A percentile compares a stretch with the other conserved stretches of the same genome.
Conservation (phyloP, 1,140 invertebrate genomes). For the Megalopta genalis region DNA sequence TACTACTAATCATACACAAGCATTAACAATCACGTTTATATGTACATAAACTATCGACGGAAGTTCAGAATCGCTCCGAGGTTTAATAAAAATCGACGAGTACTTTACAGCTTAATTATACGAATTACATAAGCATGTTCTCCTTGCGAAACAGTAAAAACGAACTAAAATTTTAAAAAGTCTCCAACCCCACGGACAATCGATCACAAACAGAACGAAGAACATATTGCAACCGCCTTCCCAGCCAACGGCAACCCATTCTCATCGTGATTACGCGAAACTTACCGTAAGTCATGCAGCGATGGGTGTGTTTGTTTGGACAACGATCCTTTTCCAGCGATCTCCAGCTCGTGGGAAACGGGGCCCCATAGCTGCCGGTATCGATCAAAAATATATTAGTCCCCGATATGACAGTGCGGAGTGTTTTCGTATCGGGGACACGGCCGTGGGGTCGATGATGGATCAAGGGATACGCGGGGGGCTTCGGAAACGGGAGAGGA, state of each 20-base stretch:
- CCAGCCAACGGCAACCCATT: constrained; percentile 31
- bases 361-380: constrained; percentile 67
- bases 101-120: too few species aligned
- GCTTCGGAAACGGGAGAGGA: constrained; percentile 25
- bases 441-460: constrained; percentile 47
- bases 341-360: constrained; percentile 75
- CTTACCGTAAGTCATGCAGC: constrained; percentile 56
- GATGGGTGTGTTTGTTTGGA: constrained; percentile 79
- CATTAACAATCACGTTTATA: too few species aligned
- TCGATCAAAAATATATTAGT: constrained; percentile 82
- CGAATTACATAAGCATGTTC: too few species aligned
- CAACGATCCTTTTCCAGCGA: constrained; percentile 74
- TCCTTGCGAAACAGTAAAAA: too few species aligned
- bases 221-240: background rate
- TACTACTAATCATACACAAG: too few species aligned
- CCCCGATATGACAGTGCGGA: constrained; percentile 79
- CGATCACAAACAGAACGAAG: background rate
- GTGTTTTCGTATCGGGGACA: constrained; percentile 72
- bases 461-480: constrained; percentile 6
- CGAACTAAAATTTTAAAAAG: too few species aligned
- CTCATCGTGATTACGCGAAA: constrained; percentile 53
- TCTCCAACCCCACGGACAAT: background rate
- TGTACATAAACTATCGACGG: too few species aligned
- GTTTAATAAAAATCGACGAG: too few species aligned
- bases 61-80: too few species aligned